Evolutionary conservation across 2,888 invertebrate genomes (phyloP).

Genomic region (Nomada hirtipes): DNA sequence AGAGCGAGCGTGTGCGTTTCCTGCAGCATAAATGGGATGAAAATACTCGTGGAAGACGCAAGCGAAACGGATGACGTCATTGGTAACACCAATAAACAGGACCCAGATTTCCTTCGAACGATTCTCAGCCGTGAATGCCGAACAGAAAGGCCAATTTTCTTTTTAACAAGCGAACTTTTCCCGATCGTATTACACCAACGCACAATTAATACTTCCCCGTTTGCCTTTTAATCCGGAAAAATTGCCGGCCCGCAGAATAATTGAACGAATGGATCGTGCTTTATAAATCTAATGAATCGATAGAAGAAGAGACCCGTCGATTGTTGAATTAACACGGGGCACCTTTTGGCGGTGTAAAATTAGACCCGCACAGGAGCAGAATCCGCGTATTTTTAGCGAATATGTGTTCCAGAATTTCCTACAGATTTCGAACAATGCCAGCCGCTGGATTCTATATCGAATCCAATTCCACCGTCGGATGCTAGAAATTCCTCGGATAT

Average conservation of each 20-base stretch:
- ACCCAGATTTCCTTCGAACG: constrained; percentile 71
- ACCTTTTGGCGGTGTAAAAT: constrained; percentile 8
- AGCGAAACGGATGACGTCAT: constrained; percentile 68
- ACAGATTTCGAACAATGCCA: background rate
- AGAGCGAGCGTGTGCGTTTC: constrained; percentile 40
- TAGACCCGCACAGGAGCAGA: background rate
- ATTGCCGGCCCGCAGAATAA: background rate
- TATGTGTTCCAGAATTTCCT: constrained; percentile 5
- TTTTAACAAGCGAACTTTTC: background rate
- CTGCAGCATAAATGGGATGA: constrained; percentile 69
- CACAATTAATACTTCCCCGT: background rate
- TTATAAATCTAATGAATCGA: background rate
- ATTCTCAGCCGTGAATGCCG: constrained; percentile 43
- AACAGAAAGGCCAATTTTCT: constrained; percentile 46
- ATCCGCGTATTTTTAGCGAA: constrained; percentile 16
- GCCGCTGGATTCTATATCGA: background rate
- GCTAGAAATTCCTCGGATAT: background rate
- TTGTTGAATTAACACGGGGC: background rate
- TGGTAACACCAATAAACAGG: constrained; percentile 73
- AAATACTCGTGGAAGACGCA: constrained; percentile 67
- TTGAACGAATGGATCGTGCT: too few species aligned
- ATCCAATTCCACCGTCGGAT: too few species aligned
- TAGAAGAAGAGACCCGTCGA: background rate
- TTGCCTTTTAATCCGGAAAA: background rate
- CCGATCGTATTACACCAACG: background rate